Evolutionary conservation across 2,888 invertebrate genomes (phyloP), one percentile per base, ranked within the genome.

Genomic region (Agapostemon virescens): DNA sequence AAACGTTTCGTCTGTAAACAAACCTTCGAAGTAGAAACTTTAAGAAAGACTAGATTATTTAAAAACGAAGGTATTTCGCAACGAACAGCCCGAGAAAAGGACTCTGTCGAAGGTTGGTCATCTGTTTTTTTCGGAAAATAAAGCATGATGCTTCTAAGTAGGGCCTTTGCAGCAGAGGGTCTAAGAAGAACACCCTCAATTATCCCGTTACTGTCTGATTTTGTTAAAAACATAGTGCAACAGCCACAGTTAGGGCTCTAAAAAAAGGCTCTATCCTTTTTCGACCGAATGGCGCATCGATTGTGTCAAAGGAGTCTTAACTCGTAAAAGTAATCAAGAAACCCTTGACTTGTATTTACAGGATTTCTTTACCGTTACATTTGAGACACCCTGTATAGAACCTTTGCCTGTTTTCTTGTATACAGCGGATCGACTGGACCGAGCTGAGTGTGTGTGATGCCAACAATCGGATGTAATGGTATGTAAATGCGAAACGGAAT

Each of bases 391-490:
- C 17, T 20, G n/a, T 23, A 45, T 20, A 49, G 13, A 49, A 40
- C 17, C 58, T 17, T 9, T 20, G 33, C 30, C 26, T 26, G 58
- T 26, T 77, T 15, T 49, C 13, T 58, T 71, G 45, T 23, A 36
- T 63, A 81, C 74, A 63, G 38, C 55, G 68, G 84, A 85, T 82
- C 85, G 84, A 85, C 80, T 85, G 85, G 77, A 85, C 77, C 69
- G 77, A 79, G 63, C 80, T 68, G 63, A 74, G 30, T 72, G 36
- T 64, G 70, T 74, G 77, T 74, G 49, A 78, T 78, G 77, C 52
- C 71, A 77, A 81, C 68, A 55, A 71, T 76, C 69, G 67, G 64
- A 69, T 58, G 73, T 84, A 69, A 80, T 33, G 64, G 63, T 73
- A 85, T 68, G 67, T 45, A 81, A 76, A 84, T 68, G 71, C 78